Base-by-base conservation (phyloP, 2,888 invertebrate genomes). In the Athripsodes cinereus region DNA sequence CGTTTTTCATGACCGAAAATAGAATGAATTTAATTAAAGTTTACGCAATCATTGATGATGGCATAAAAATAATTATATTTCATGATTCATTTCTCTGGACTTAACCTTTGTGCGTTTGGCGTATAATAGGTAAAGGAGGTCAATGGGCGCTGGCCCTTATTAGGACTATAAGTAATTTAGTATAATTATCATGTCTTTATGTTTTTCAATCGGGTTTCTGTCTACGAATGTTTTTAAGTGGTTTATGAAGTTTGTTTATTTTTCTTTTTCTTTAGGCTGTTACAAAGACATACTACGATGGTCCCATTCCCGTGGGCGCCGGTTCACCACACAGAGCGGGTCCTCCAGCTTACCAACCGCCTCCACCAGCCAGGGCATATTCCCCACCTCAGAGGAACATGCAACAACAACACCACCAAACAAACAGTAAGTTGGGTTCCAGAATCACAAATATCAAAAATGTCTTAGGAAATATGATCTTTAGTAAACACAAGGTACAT, bases 211-310 rank as follows among this genome's bases (percentile, higher is more conserved):
- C n/a, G n/a, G n/a, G n/a, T n/a, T n/a, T n/a, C n/a, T n/a, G n/a
- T n/a, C n/a, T n/a, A n/a, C n/a, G n/a, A n/a, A n/a, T n/a, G n/a
- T n/a, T n/a, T 40, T 40, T 40, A 40, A 13, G 13, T n/a, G 16
- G 13, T 40, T 40, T 40, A 5, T 48, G 3, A 19, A 48, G 20
- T 48, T 19, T n/a, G 11, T 20, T 47, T 47, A 8, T 47, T 47
- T 47, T 19, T 18, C 3, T 19, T n/a, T 19, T 46, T 40, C 65
- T 65, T 40, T 64, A 79, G 78, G 73, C 76, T 55, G 74, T 79
- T 53, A 73, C 70, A 22, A 73, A 75, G 65, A 71, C 78, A 1
- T 81, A 77, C 66, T 75, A 74, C 62, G 80, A 81, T 63, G 76
- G 78, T 19, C 72, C 78, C 8, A 65, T 67, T 47, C 53, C 60